Base-by-base conservation (phyloP, 2,888 invertebrate genomes). In the Noctua fimbriata region DNA sequence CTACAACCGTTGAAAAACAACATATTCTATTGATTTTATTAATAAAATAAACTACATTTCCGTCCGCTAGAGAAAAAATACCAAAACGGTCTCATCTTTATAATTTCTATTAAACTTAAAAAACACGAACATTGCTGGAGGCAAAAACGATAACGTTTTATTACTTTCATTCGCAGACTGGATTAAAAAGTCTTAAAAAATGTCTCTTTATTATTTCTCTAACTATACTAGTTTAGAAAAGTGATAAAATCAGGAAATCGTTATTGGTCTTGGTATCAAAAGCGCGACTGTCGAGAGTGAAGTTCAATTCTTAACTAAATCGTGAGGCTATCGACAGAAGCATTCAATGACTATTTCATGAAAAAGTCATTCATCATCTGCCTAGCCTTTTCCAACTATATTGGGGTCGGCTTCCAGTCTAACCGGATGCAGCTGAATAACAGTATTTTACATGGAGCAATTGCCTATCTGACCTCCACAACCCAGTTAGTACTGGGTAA, bases 111-210 rank as follows among this genome's bases (percentile, higher is more conserved):
- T 78, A 60, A 28, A 60, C 14, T 18, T 55, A 78, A 67, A 66
- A 65, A 24, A 28, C n/a, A n/a, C n/a, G 16, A 69, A 44, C 6
- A 55, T 28, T 2, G 65, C 79, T 18, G 0, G 16, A 58, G 65
- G 55, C 71, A 14, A 52, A 41, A 44, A 44, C 41, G 28, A 49
- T 21, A 65, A 52, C 44, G n/a, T 44, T 44, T 67, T 69, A 52
- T 69, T 70, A 47, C 24, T 67, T 71, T 60, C n/a, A 24, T 9
- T 36, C 41, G 18, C n/a, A 60, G 60, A 81, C n/a, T 60, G 44
- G n/a, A 69, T 69, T 28, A 44, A 73, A 79, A 80, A 73, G 73
- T 32, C 32, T 24, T 32, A n/a, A 44, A n/a, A 55, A 73, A 73
- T 5, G 2, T 14, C 5, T 47, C 28, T 72, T 14, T 52, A 18